A percentile compares a stretch with the other conserved stretches of the same genome.
These are phyloP conservation scores for Paradoxurus hermaphroditus DNA, from an alignment of 2,113 vertebrate genomes.

Conservation along the genomic window DNA sequence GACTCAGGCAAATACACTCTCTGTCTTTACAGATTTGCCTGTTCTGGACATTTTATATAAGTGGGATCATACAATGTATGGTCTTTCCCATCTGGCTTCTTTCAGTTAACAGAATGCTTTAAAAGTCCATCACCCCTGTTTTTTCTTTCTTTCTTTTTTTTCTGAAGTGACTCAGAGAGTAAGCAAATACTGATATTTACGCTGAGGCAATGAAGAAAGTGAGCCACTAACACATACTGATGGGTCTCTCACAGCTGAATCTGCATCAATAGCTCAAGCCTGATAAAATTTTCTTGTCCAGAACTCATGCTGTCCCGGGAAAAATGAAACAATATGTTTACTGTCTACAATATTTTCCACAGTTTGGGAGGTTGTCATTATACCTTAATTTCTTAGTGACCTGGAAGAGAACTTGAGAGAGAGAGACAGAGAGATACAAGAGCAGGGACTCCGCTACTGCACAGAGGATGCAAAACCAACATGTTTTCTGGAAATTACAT, in stretches of 20 bases:
- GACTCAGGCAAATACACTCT: not conserved
- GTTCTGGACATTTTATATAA: conserved; percentile 28
- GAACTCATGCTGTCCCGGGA: not conserved
- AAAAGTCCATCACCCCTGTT: not conserved
- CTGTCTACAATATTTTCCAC: not conserved
- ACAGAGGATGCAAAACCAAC: not conserved
- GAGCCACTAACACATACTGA: not conserved
- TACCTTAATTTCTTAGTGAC: not conserved
- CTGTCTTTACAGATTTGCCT: conserved; percentile 17
- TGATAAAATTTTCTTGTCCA: not conserved
- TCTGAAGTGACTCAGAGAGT: not conserved
- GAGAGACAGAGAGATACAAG: not conserved
- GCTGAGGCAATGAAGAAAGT: not conserved
- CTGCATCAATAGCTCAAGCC: not conserved
- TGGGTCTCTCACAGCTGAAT: not conserved
- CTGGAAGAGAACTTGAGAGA: not conserved
- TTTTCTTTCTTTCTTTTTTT: conserved; percentile 43
- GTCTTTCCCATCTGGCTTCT: conserved; percentile 5
- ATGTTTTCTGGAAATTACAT: not conserved
- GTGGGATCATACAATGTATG: not conserved
- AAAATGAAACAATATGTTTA: not conserved
- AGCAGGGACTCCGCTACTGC: not conserved
- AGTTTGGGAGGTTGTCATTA: not conserved
- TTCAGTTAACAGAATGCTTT: conserved; percentile 3
- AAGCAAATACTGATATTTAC: not conserved